Evolutionary conservation across 2,888 invertebrate species (phyloP), one percentile per base, ranked within the genome.

Genomic region (Dynastes maya): DNA sequence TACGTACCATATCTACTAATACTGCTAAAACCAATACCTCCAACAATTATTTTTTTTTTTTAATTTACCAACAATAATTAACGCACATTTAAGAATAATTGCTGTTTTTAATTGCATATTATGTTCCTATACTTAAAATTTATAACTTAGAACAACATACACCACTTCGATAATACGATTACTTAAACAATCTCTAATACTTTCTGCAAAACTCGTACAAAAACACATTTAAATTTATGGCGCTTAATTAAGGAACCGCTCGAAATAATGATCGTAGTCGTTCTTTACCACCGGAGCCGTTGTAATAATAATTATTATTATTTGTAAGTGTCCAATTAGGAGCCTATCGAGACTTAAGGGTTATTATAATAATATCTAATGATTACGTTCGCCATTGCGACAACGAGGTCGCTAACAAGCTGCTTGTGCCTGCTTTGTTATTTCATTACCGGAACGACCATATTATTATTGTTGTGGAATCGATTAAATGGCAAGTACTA

Each of bases 281-380:
- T 72, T 55, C 58, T 58, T 72, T 37, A 72, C 40, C n/a, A 22
- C 2, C 58, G 2, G 58, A 51, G 27, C 72, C 58, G 8, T 37
- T 58, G 51, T 16, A 40, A 72, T 72, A 72, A 72, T 40, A 72
- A 58, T 72, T 22, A 72, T 58, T 68, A 51, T 51, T 72, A 40
- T 72, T 72, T 32, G 40, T 16, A 72, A 72, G 40, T 58, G 40
- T 40, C 72, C 72, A 72, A 72, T 72, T 72, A 72, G 22, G 72
- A 58, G 72, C 58, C 58, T 72, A 72, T 72, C 72, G 58, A 72
- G 72, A 58, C 58, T 61, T 58, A 22, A 58, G 72, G 72, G 72
- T 72, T 58, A 61, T 72, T 72, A 58, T 72, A 72, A 72, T 58
- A 72, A 58, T 58, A 37, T 72, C 72, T 72, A 72, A 72, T 72